Evolutionary conservation across 37 sponge, comb jelly and placozoan species (phyloP).

Genomic region (Oscarella lobularis): DNA sequence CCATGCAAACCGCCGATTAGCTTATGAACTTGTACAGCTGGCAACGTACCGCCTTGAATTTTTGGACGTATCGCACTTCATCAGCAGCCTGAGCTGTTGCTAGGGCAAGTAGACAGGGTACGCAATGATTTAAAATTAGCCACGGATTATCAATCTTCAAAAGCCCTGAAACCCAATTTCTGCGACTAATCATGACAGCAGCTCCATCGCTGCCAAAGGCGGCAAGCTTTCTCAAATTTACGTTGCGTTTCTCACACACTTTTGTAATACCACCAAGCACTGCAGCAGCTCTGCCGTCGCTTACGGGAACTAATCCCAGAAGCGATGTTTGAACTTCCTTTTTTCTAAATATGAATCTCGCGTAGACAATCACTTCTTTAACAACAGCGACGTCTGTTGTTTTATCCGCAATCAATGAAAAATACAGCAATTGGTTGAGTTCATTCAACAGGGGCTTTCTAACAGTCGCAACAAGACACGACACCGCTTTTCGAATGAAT

Average conservation of each 20-base stretch:
- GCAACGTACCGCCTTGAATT: conserved; percentile 2
- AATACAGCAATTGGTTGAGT: not conserved
- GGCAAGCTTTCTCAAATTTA: conserved; percentile 13
- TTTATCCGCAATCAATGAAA: not conserved
- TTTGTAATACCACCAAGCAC: not conserved
- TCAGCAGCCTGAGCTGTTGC: conserved; percentile 17
- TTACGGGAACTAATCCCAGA: not conserved
- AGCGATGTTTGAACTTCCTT: not conserved
- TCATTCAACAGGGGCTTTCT: not conserved
- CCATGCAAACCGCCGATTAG: conserved; percentile 3
- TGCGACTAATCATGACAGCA: not conserved
- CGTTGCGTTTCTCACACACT: not conserved
- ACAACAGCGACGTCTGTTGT: not conserved
- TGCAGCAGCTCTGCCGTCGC: conserved; percentile 12
- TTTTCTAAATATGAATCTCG: not conserved
- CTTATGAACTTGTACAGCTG: conserved; percentile 20
- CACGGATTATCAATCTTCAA: not conserved
- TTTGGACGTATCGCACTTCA: not conserved
- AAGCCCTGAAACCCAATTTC: not conserved
- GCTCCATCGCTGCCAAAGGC: not conserved
- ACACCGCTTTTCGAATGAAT: not conserved
- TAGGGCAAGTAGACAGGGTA: conserved; percentile 17
- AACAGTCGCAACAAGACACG: not conserved
- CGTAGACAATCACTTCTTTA: not conserved
- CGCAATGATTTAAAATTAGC: conserved; percentile 22